Base-by-base conservation (phyloP, 2,888 invertebrate species). In the Bombyx huttoni region DNA sequence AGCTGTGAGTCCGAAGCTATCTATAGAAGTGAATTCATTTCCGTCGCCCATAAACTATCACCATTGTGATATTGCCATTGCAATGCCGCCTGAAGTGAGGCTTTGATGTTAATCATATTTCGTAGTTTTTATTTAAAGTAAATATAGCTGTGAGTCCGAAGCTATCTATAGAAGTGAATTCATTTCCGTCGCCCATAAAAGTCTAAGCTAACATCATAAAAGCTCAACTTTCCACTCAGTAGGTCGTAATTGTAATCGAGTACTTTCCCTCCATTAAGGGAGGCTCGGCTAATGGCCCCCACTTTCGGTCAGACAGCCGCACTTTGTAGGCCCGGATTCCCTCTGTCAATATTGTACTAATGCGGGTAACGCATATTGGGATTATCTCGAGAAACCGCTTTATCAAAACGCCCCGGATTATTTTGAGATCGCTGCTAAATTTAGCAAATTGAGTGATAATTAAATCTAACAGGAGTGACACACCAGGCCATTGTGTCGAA, bases 211-310 rank as follows among this genome's bases (percentile, higher is more conserved):
- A 67, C 63, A 65, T 64, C 59, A 65, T 69, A 63, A 73, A 73
- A 72, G 70, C 70, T 67, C 64, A 73, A 75, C 72, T 78, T 77
- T 73, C 74, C 74, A 75, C 75, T 76, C 65, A 67, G 63, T 67
- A 66, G 63, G 56, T 62, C 61, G 69, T 75, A 76, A 78, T 75
- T 76, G 77, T 80, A 78, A 81, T 76, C 72, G 75, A 69, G 75
- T 77, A 78, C 77, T 80, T 77, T 70, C 68, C 78, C 63, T 76
- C 78, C 75, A 80, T 81, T 80, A 40, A 80, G 72, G 56, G 59
- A 62, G 58, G 59, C 56, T 55, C 56, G 52, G 57, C 52, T 64
- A 66, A 62, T 62, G 65, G 63, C 55, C 53, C 54, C 59, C 64
- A 67, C 63, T 66, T 63, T 59, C 50, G 49, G 52, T 49, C 56